Base-by-base conservation (phyloP, 1,140 invertebrate species). In the Macrosteles quadrilineatus region DNA sequence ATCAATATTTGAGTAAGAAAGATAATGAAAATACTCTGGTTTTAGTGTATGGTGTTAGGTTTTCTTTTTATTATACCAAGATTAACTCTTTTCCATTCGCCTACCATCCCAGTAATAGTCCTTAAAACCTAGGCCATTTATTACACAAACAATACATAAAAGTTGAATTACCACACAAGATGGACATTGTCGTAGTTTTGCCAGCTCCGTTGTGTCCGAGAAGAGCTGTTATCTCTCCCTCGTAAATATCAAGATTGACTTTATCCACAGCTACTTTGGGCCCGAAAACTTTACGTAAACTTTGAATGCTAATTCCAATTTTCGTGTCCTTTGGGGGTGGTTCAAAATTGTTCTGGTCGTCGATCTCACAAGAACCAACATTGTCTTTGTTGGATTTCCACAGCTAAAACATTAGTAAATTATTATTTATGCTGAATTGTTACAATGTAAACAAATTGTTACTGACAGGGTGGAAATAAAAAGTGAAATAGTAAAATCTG, bases 151-250 rank as follows among this genome's bases (percentile, higher is more conserved):
- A n/a, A n/a, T n/a, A n/a, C n/a, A n/a, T n/a, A n/a, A n/a, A n/a
- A 36, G 32, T 36, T 36, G 4, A 36, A 6, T 64, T 57, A 76
- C 76, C 75, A 45, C 70, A 73, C 14, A 76, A 40, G 31, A 76
- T 75, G 19, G 71, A 74, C 85, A 96, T 89, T 0, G 91, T 90
- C 3, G 93, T 95, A 0, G 93, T 94, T 83, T 96, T 96, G 0
- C 94, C 94, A 32, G 93, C 93, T n/a, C 90, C 90, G 76, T 95
- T 96, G 74, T 94, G 93, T 0, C 94, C 94, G 0, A 96, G 80
- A 11, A 96, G 82, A 0, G 93, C 93, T 76, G 95, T 91, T 1
- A 96, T 92, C 80, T 96, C 91, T 0, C 91, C 93, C 45, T 75
- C 69, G 68, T 76, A 75, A 3, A 77, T 57, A 47, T 77, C 72